phyloP scores from a whole-genome alignment of 2,113 vertebrate genomes.

The Mohoua ochrocephala region DNA sequence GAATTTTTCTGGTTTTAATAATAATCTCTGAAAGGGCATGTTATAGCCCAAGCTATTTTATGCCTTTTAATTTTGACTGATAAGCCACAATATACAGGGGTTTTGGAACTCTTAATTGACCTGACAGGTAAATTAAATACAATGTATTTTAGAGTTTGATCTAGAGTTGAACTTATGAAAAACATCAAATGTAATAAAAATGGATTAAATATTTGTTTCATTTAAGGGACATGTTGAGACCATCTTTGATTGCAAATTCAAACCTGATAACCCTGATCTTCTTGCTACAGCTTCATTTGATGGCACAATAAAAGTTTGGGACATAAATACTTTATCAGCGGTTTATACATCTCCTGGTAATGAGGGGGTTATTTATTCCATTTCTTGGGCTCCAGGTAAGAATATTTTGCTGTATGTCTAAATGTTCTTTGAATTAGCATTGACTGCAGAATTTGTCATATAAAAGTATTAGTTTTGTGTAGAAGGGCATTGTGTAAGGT shows the following conservation, averaged over 20 bases:
- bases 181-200: conserved; percentile 21
- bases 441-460: background rate
- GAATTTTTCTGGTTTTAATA: background rate
- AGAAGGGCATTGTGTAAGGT: background rate
- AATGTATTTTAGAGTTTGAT: background rate
- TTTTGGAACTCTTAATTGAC: background rate
- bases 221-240: conserved; percentile 95
- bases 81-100: background rate
- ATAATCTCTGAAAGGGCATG: background rate
- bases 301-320: conserved; percentile 98
- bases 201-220: conserved; percentile 36
- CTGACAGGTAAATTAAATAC: background rate
- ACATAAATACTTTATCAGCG: conserved; percentile 91
- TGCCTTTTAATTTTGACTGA: background rate
- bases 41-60: background rate
- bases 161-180: background rate
- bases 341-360: conserved; percentile 94
- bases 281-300: conserved; percentile 97
- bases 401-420: background rate
- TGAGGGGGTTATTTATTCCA: conserved; percentile 95
- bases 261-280: conserved; percentile 92
- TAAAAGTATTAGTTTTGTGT: background rate
- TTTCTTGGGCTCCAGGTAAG: conserved; percentile 98
- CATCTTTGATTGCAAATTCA: conserved; percentile 99
- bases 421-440: background rate